These are phyloP conservation scores for Thumatha senex DNA, from an alignment of 2,888 invertebrate species.

Conservation along the genomic window DNA sequence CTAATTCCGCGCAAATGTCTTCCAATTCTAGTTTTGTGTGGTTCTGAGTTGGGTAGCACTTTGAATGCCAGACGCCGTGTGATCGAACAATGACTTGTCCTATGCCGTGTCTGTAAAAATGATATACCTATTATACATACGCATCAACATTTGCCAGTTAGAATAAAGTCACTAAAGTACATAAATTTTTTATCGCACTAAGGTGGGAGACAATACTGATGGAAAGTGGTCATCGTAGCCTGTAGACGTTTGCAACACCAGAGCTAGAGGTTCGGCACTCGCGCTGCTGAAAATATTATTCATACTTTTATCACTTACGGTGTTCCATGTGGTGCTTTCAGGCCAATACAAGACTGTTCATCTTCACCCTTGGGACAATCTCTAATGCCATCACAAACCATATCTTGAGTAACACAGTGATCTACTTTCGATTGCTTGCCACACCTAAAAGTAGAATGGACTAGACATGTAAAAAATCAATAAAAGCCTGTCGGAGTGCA, in stretches of 20 bases:
- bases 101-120: conserved; percentile 71
- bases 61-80: conserved; percentile 88
- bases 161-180: too few relatives aligned
- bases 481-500: too few relatives aligned
- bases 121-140: not conserved
- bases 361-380: conserved; percentile 91
- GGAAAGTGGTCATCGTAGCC: too few relatives aligned
- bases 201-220: too few relatives aligned
- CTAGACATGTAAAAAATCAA: not conserved
- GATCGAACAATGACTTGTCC: conserved; percentile 87
- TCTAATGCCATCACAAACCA: conserved; percentile 88
- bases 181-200: too few relatives aligned
- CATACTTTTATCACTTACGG: conserved; percentile 60
- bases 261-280: too few relatives aligned
- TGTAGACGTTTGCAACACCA: too few relatives aligned
- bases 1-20: conserved; percentile 85
- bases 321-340: conserved; percentile 59
- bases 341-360: conserved; percentile 85
- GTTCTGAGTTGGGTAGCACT: conserved; percentile 84
- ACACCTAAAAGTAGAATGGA: conserved; percentile 47
- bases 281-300: too few relatives aligned
- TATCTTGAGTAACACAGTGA: conserved; percentile 87
- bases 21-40: conserved; percentile 81
- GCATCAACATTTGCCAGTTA: too few relatives aligned
- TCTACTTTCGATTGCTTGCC: conserved; percentile 50